phyloP scores from a whole-genome alignment of 2,888 invertebrate species.

The Callinectes sapidus region DNA sequence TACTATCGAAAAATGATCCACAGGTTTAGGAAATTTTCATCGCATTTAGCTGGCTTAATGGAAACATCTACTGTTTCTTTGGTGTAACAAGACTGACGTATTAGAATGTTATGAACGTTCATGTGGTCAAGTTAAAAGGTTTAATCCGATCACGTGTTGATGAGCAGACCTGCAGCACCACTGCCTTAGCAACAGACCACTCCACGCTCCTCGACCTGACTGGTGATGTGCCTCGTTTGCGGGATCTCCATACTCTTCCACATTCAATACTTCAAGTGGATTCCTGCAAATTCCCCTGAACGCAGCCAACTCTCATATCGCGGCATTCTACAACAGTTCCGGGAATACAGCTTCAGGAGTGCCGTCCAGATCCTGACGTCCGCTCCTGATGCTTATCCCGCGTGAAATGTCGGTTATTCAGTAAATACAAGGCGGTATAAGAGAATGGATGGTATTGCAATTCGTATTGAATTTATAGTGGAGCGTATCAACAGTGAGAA shows the following conservation, averaged over 20 bases:
- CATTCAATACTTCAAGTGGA: neutral
- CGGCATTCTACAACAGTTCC: neutral
- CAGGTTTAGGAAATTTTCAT: neutral
- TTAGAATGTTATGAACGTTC: neutral
- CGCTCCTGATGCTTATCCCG: neutral
- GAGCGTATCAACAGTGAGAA: neutral
- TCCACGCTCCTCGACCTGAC: neutral
- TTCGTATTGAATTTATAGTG: neutral
- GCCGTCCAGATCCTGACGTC: neutral
- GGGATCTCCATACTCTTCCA: neutral
- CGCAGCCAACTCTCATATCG: neutral
- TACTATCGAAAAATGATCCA: neutral
- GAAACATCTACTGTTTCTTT: neutral
- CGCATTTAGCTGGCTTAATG: neutral
- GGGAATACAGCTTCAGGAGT: neutral
- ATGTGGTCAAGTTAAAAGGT: neutral
- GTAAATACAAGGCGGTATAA: neutral
- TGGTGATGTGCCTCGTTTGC: neutral
- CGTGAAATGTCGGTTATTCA: neutral
- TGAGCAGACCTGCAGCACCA: neutral
- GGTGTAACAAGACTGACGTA: neutral
- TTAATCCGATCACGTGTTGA: neutral
- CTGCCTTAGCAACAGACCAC: neutral
- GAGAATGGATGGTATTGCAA: neutral
- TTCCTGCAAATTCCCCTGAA: neutral